phyloP scores from a whole-genome alignment of 2,797 vertebrate species.

The Ctenochaetus hawaiiensis region DNA sequence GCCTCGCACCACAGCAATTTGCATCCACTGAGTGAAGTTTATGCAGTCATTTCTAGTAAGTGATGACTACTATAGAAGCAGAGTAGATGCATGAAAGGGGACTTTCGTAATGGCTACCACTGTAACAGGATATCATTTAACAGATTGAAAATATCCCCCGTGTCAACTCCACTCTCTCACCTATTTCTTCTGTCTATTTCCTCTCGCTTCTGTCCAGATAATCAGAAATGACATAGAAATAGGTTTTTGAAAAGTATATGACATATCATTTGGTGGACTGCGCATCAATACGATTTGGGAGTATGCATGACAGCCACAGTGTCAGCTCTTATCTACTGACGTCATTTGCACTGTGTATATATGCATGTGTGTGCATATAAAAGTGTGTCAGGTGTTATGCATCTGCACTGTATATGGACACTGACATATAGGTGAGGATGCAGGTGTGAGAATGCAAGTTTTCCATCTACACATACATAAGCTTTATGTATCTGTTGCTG shows the following conservation, averaged over 20 bases:
- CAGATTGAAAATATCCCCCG: conserved; percentile 4
- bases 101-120: conserved; percentile 4
- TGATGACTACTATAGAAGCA: conserved; percentile 9
- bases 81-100: conserved; percentile 3
- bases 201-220: neutral
- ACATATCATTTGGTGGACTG: conserved; percentile 20
- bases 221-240: conserved; percentile 32
- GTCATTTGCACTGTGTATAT: neutral
- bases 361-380: neutral
- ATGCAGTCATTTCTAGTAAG: conserved; percentile 26
- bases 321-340: conserved; percentile 12
- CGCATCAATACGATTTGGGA: no score
- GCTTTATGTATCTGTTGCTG: conserved; percentile 5
- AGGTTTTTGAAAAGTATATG: conserved; percentile 21
- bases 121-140: conserved; percentile 23
- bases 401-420: neutral
- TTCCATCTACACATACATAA: neutral
- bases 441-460: neutral
- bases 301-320: neutral
- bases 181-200: neutral
- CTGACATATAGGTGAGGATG: neutral
- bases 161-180: conserved; percentile 4
- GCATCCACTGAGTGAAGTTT: conserved; percentile 8
- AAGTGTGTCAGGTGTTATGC: neutral
- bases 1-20: neutral